These are phyloP conservation scores for Rhinoderma darwinii DNA, from an alignment of 2,113 vertebrate species.

Conservation along the genomic window DNA sequence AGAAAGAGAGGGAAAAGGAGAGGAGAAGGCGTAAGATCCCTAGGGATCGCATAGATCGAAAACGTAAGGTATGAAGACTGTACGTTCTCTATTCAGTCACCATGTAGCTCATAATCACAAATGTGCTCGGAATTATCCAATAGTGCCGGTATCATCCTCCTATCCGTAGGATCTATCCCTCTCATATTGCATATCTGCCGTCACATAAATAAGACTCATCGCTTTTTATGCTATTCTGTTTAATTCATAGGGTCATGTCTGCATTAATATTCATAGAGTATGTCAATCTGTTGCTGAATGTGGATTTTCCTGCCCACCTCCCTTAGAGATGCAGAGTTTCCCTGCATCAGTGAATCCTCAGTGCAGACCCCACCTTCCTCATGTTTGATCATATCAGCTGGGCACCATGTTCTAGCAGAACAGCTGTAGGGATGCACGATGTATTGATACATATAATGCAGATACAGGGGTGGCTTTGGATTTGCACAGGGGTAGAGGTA, in stretches of 20 bases:
- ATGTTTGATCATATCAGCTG: slow-evolving; percentile 46
- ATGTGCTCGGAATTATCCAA: neutral
- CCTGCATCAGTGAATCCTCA: slow-evolving; percentile 36
- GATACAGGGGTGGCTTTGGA: neutral
- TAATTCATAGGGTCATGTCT: neutral
- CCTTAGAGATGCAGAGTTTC: slow-evolving; percentile 43
- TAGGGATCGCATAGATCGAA: slow-evolving; percentile 88
- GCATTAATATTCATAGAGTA: neutral
- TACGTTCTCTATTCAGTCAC: neutral
- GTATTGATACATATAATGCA: neutral
- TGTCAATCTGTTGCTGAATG: slow-evolving; percentile 13
- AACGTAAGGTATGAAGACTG: slow-evolving; percentile 87
- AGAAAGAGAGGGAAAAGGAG: slow-evolving; percentile 87
- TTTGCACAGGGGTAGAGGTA: neutral
- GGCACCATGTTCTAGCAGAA: slow-evolving; percentile 44
- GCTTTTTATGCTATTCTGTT: neutral
- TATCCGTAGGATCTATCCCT: neutral
- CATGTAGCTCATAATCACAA: neutral
- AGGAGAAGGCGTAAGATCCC: slow-evolving; percentile 84
- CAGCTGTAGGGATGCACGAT: slow-evolving; percentile 21
- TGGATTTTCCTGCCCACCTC: slow-evolving; percentile 3
- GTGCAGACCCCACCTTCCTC: slow-evolving; percentile 56
- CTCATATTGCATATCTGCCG: neutral
- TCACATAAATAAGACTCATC: neutral
- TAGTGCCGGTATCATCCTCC: neutral